Evolutionary conservation across 2,797 vertebrate genomes (phyloP), one percentile per base, ranked within the genome.

Genomic region (Sparidentex hasta): DNA sequence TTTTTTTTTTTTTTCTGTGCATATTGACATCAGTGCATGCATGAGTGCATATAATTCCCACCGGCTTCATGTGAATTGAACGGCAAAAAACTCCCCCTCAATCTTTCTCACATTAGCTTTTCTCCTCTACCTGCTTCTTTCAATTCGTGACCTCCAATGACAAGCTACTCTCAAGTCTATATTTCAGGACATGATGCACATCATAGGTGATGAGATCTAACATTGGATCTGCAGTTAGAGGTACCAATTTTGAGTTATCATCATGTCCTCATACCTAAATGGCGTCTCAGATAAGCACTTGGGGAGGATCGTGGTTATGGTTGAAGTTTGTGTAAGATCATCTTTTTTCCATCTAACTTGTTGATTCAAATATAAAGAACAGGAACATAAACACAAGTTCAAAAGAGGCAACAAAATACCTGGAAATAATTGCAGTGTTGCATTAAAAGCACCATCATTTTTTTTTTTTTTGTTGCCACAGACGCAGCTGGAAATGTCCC

Each of bases 1-100:
- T 79, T 71, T 61, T 71, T 79, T 71, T 78, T 71, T 79, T 83
- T 52, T 57, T 44, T 21, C 50, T 54, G n/a, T 27, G 41, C 48
- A 27, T 76, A 88, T 87, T 76, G 90, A 85, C 84, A 76, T 83
- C 50, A 33, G 46, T 18, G 25, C 44, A n/a, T 11, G 27, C 83
- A 66, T 55, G 69, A 38, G 25, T 58, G 79, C 21, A 2, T 29
- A 5, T 58, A 25, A 17, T 76, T 63, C 55, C 43, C 43, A 3
- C 48, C 3, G 63, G 51, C 68, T 76, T 62, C 20, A 20, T 0
- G 58, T 47, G 65, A 78, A 89, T 82, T 72, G 82, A 82, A 80
- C 55, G 12, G 25, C 41, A 17, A 6, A 59, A 62, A 71, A 70
- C 66, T 65, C 73, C 2, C n/a, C 68, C 64, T 74, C 25, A n/a